Evolutionary conservation across 2,113 vertebrate genomes (phyloP).

Genomic region (Gasterosteus nipponicus): DNA sequence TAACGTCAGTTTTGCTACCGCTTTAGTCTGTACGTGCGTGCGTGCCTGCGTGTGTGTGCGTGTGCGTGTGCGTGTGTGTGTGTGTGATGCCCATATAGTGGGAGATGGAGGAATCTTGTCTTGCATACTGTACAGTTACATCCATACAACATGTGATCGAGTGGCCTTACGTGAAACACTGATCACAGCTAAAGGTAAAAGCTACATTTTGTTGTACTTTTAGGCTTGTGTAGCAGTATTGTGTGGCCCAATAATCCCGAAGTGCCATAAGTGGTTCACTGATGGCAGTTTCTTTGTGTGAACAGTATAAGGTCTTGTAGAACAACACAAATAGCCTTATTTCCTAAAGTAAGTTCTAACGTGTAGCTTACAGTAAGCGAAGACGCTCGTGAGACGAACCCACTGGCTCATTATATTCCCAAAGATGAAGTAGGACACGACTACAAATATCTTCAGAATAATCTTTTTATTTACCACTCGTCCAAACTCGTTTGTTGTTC

Average conservation of each 20-base stretch:
- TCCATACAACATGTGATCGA: conserved; percentile 2
- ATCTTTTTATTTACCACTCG: neutral
- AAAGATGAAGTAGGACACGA: conserved; percentile 14
- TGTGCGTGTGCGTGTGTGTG: conserved; percentile 8
- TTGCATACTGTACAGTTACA: conserved; percentile 18
- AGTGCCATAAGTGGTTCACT: conserved; percentile 20
- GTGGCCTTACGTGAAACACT: neutral
- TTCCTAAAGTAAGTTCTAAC: conserved; percentile 23
- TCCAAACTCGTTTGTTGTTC: conserved; percentile 11
- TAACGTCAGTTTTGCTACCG: conserved; percentile 18
- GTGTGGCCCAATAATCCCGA: conserved; percentile 17
- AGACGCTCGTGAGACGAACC: conserved; percentile 3
- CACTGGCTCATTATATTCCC: neutral
- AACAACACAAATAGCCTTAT: conserved; percentile 40
- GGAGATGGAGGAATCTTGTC: conserved; percentile 2
- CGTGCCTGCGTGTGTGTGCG: neutral
- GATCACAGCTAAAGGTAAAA: conserved; percentile 7
- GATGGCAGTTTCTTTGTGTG: neutral
- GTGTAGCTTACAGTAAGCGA: conserved; percentile 20
- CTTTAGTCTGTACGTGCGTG: neutral
- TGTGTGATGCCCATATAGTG: conserved; percentile 5
- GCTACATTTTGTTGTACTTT: conserved; percentile 18
- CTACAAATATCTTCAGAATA: conserved; percentile 12
- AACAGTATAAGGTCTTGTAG: conserved; percentile 27
- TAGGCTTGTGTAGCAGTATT: neutral